These are phyloP conservation scores for Oscarella lobularis DNA, from an alignment of 37 sponge, comb jelly and placozoan species.

Conservation along the genomic window DNA sequence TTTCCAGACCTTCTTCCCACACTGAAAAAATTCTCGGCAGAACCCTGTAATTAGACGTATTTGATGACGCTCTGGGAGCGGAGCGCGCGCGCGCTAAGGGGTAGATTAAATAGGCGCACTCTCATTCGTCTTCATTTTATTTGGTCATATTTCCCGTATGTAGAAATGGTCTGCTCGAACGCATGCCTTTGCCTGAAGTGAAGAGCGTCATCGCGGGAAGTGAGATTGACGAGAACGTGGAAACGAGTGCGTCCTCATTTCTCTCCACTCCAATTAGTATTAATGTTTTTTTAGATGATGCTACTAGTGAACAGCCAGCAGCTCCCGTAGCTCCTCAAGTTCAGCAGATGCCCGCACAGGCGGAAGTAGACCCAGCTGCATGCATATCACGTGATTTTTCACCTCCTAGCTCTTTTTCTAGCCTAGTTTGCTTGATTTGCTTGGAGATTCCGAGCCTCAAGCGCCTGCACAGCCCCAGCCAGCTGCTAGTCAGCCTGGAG, in stretches of 20 bases:
- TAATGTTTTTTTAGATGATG: too few species aligned
- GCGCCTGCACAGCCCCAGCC: conserved; percentile 5
- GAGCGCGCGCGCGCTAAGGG: background rate
- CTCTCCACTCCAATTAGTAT: too few species aligned
- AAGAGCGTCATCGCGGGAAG: too few species aligned
- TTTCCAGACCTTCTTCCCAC: too few species aligned
- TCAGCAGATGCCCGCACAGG: background rate
- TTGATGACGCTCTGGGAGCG: too few species aligned
- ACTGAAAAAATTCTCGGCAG: too few species aligned
- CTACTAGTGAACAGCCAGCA: too few species aligned
- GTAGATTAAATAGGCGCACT: background rate
- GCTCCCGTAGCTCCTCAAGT: conserved; percentile 1
- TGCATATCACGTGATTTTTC: background rate
- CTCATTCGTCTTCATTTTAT: conserved; percentile 2
- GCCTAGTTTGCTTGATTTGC: background rate
- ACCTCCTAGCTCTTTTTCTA: background rate
- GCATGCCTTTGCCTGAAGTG: conserved; percentile 62
- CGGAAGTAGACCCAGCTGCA: too few species aligned
- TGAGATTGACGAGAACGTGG: background rate
- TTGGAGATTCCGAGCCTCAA: background rate
- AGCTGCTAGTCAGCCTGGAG: background rate
- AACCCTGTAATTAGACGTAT: too few species aligned
- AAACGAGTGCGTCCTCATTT: too few species aligned
- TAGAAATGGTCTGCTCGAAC: conserved; percentile 68
- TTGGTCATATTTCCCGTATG: background rate